phyloP scores from a whole-genome alignment of 2,797 vertebrate species.

The Crenuchus spilurus region DNA sequence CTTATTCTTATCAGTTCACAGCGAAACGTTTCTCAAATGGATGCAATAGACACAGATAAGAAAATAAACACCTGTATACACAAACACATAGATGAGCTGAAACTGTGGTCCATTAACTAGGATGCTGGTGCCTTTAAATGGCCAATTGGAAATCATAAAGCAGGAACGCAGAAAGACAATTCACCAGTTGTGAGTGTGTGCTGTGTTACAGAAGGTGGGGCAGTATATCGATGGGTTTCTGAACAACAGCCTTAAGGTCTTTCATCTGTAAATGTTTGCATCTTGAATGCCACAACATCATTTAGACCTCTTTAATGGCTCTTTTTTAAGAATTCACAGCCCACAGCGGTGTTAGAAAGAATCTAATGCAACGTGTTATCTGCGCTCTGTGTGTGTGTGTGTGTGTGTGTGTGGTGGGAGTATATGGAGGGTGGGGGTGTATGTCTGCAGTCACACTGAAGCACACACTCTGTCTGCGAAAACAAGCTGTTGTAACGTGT shows the following conservation, averaged over 20 bases:
- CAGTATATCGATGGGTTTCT: neutral
- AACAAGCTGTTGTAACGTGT: too few relatives aligned
- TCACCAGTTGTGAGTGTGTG: neutral
- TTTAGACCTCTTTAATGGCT: neutral
- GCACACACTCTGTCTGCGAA: too few relatives aligned
- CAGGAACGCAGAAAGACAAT: neutral
- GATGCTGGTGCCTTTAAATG: neutral
- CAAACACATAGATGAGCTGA: neutral
- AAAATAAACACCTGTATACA: too few relatives aligned
- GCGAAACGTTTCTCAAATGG: neutral
- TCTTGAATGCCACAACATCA: neutral
- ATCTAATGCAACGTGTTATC: neutral
- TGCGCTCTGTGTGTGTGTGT: constrained; percentile 3
- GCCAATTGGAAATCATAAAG: neutral
- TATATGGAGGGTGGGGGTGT: neutral
- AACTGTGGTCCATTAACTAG: neutral
- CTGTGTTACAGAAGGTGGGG: too few relatives aligned
- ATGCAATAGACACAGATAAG: neutral
- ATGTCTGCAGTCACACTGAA: neutral
- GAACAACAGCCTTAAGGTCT: neutral
- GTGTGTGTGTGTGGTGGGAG: neutral
- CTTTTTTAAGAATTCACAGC: neutral
- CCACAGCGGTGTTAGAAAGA: neutral
- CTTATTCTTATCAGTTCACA: too few relatives aligned
- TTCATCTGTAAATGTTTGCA: neutral